Base-by-base conservation (phyloP, 2,888 invertebrate genomes). In the Blastobasis adustella region DNA sequence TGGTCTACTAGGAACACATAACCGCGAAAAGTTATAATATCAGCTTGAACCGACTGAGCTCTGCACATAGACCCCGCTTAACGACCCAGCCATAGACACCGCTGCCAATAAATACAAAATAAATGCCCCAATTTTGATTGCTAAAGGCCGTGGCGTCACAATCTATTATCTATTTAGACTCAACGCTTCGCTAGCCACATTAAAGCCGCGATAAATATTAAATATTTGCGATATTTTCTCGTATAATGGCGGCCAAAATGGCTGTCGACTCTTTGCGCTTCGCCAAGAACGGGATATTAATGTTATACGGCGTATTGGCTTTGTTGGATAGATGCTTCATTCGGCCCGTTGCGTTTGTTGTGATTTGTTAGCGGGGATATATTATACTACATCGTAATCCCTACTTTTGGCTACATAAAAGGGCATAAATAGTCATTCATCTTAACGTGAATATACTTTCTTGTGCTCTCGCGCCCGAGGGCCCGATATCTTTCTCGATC, bases 211-310 rank as follows among this genome's bases (percentile, higher is more conserved):
- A 49, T 49, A 43, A 49, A 49, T 49, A 37, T 49, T 49, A 49
- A 49, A 49, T 43, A 49, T n/a, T n/a, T 49, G 43, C 49, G 37
- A 49, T 43, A 43, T 49, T 49, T 49, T 49, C 42, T 37, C 49
- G 43, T n/a, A 37, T 23, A 49, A 43, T 41, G 43, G 49, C 40
- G 41, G n/a, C 43, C 37, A 37, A 37, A 49, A 49, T 43, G 49
- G 47, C 47, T 23, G 41, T 47, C 10, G 38, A 41, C 8, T 47
- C 41, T 41, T 23, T 38, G 23, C 36, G 41, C 41, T 47, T n/a
- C 8, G 4, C 9, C 38, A 37, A 49, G 37, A 49, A 43, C 43
- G 49, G n/a, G n/a, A 49, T 43, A 49, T 49, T 38, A 46, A 46
- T 46, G 38, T 9, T 41, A 7, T 7, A 41, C 8, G 9, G 41